Evolutionary conservation across 1,140 invertebrate species (phyloP), one percentile per base, ranked within the genome.

Genomic region (Drosophila nikananu): DNA sequence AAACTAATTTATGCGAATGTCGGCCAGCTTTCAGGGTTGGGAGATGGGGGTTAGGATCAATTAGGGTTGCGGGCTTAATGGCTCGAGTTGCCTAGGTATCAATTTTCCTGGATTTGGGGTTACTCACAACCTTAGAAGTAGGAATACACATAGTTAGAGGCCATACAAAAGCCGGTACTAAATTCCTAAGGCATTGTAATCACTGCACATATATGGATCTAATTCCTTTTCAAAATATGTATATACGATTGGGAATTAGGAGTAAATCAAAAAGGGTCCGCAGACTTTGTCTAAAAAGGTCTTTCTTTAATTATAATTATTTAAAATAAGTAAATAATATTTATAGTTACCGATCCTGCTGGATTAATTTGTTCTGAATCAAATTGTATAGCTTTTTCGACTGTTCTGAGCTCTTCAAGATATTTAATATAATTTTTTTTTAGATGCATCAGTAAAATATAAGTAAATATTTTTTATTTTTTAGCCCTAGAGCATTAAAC

Each of bases 1-100:
- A 83, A 80, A 80, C 77, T 83, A 83, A 83, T 83, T 84, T 83
- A 83, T 83, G 81, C 81, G 77, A 83, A 84, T 79, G 74, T 21
- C 51, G 44, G 32, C 58, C 49, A 55, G 49, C 64, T 44, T 39
- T 12, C 49, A 37, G 39, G 35, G 12, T 23, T 35, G 21, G 21
- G 30, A 17, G 30, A 1, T 41, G 44, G 25, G 51, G 32, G 23
- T 44, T 44, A 15, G 27, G 27, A 32, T 65, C 37, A 30, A 63
- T 65, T 49, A 55, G 15, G 37, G 23, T 21, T 60, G 54, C 19
- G 32, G 49, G 49, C 41, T 44, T 57, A 71, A 71, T 71, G 64
- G 46, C 49, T 57, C 39, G 44, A 70, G 67, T 57, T 71, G 48
- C 67, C 21, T 30, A 46, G 48, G 35, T 21, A 23, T 54, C n/a